Evolutionary conservation across 2,113 vertebrate species (phyloP), one percentile per base, ranked within the genome.

Genomic region (Oncorhynchus masou): DNA sequence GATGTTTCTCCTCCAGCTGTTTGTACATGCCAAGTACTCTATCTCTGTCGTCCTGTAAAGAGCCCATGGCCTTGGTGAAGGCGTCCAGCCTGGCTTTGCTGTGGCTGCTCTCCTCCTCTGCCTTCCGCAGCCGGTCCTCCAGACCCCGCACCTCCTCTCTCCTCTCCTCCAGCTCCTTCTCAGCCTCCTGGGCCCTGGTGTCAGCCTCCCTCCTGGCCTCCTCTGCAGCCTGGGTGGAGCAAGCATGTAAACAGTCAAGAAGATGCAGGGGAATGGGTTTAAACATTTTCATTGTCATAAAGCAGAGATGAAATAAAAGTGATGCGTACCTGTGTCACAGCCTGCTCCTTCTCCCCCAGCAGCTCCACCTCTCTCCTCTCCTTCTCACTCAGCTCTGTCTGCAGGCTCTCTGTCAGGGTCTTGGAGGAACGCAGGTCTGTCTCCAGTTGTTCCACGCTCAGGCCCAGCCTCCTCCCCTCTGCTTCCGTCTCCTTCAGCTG

Each of bases 31-130:
- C 88, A 16, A 98, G 85, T 25, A 99, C 88, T 15, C 92, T 79
- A 83, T 99, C 98, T 71, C 98, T 82, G 85, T 99, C 97, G 0
- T 97, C 94, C 87, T 99, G 98, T 80, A 99, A 81, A 15, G 97
- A 99, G 12, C 94, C 94, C 96, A 99, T 99, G 74, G 97, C 96
- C 74, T 95, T 98, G 25, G 92, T 93, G 66, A 99, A 97, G 13
- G 96, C 94, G 74, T 95, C 95, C 79, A 99, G 90, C 22, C 92
- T 93, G 54, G 94, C 85, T 84, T 94, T 96, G 51, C 93, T 92
- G 77, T 91, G 94, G 74, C 82, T 89, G 81, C 90, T 91, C 76
- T 96, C 95, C 71, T 96, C 96, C 68, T 89, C 91, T 9, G 88
- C 83, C n/a, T 86, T 81, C 59, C 89, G 91, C 64, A 96, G 74